A percentile compares a stretch with the other conserved stretches of the same genome.
phyloP scores from a whole-genome alignment of 2,113 vertebrate genomes.

The Camelus dromedarius region DNA sequence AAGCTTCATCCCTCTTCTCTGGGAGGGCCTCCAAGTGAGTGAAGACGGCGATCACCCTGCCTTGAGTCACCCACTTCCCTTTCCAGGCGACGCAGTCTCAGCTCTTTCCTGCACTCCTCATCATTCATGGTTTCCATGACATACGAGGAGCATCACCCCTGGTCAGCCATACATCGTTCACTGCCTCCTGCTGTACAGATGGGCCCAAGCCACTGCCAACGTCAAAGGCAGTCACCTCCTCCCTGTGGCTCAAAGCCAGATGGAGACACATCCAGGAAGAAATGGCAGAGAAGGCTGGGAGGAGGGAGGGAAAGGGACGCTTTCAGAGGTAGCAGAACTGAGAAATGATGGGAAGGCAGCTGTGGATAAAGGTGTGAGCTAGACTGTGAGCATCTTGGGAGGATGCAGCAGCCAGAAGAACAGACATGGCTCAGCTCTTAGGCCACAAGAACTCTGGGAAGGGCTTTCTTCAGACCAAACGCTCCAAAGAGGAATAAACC shows the following conservation, averaged over 20 bases:
- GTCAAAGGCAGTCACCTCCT: not conserved
- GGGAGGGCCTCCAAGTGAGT: not conserved
- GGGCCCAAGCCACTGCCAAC: not conserved
- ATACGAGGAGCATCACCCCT: conserved; percentile 33
- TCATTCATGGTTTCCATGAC: conserved; percentile 55
- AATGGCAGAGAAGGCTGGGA: not conserved
- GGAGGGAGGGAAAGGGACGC: not conserved
- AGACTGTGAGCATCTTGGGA: not conserved
- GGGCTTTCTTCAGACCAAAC: not conserved
- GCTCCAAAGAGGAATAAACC: not conserved
- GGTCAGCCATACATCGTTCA: conserved; percentile 34
- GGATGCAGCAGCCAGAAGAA: rapidly evolving
- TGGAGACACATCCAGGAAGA: not conserved
- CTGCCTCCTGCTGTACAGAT: conserved; percentile 18
- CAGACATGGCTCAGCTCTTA: not conserved
- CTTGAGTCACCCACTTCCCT: not conserved
- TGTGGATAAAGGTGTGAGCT: not conserved
- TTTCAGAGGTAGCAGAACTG: not conserved
- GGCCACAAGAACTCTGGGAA: not conserved
- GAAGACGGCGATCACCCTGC: not conserved
- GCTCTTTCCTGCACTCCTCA: not conserved
- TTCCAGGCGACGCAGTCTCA: conserved; percentile 6
- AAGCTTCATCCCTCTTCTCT: not conserved
- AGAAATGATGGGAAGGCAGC: not conserved
- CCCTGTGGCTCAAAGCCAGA: not conserved